Conservation (phyloP, 2,113 vertebrate species). For the Pterocles gutturalis region DNA sequence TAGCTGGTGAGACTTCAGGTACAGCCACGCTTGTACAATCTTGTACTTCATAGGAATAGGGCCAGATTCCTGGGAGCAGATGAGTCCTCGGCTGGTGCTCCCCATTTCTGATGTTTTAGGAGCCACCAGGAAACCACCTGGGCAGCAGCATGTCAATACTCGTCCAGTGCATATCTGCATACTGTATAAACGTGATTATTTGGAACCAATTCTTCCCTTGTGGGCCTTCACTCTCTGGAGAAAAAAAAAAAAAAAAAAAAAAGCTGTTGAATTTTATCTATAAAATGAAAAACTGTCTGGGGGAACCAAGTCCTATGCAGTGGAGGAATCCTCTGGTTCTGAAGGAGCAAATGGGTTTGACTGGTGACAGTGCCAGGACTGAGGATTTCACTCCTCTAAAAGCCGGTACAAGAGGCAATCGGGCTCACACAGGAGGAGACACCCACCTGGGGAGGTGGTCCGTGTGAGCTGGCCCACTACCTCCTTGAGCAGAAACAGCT, state of each 20-base stretch:
- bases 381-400: background rate
- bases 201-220: background rate
- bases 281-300: background rate
- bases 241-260: background rate
- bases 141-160: background rate
- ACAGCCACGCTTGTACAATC: background rate
- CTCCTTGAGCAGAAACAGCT: background rate
- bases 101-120: background rate
- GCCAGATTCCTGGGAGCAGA: background rate
- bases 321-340: background rate
- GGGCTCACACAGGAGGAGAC: background rate
- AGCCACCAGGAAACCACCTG: background rate
- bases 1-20: background rate
- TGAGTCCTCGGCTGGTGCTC: background rate
- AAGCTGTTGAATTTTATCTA: background rate
- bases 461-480: background rate
- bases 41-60: background rate
- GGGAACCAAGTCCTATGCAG: background rate
- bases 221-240: accelerated
- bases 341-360: background rate
- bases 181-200: background rate
- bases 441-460: background rate
- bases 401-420: background rate
- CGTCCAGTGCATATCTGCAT: background rate
- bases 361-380: background rate